Evolutionary conservation across 2,888 invertebrate species (phyloP), one percentile per base, ranked within the genome.

Genomic region (Bellardia bayeri): DNA sequence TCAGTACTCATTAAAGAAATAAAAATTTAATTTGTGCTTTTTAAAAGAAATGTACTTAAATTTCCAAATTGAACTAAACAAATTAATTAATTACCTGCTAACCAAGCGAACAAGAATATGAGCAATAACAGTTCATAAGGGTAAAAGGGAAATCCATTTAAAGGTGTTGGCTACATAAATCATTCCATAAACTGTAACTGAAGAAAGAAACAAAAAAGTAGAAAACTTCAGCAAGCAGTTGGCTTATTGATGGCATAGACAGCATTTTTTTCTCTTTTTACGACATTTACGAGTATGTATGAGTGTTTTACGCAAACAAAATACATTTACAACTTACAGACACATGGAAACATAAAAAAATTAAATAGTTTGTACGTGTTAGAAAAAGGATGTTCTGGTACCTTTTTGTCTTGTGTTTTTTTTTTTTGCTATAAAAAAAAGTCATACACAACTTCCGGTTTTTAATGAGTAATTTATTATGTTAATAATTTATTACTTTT

Each of bases 401-500:
- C 23, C 51, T 69, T 51, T 45, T 40, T 61, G 51, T 58, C 13
- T 2, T 58, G 79, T 61, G 23, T 45, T 71, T 30, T 45, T 56
- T 42, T 33, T 33, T 4, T 33, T 33, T 4, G 33, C 3, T 3
- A 14, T 3, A 14, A 61, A 8, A 23, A 63, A 66, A 13, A 45
- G 45, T 66, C 23, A 66, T 33, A 58, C 30, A 16, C 61, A 61
- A 81, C 61, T 81, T 84, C 54, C 79, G 74, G 71, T 66, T 82
- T 83, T 72, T 84, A 78, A 84, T 88, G 83, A 84, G 66, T 84
- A 86, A 86, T 85, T 88, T 85, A 85, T 85, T 76, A 86, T 69
- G 80, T 84, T 81, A 84, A 84, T 84, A 88, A 88, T 86, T 88
- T 86, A 83, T 86, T 82, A 76, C 76, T 85, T 85, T 86, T 85